Percentiles rank a stretch among this genome's conserved stretches.
phyloP scores from a whole-genome alignment of 2,113 vertebrate species.

The Dromas ardeola region DNA sequence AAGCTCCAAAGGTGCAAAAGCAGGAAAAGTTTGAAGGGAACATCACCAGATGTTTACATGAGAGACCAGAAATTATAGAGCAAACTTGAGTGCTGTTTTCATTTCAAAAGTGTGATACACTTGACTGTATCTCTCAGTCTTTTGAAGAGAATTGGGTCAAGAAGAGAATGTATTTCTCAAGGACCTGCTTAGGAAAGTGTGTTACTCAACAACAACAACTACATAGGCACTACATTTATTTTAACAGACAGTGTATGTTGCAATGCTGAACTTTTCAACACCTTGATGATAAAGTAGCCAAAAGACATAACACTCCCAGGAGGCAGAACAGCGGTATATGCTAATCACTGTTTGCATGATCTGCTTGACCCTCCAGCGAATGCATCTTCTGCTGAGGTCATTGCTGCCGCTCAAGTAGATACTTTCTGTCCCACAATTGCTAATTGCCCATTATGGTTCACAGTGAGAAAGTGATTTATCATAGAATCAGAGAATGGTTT shows the following conservation, averaged over 20 bases:
- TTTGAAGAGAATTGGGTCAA: slow-evolving; percentile 21
- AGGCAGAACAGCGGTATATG: background rate
- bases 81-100: background rate
- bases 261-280: background rate
- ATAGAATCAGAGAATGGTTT: background rate
- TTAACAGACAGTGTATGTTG: background rate
- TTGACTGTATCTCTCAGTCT: background rate
- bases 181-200: background rate
- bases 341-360: background rate
- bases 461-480: background rate
- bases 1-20: background rate
- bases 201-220: background rate
- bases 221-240: background rate
- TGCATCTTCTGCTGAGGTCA: background rate
- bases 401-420: background rate
- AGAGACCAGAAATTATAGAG: background rate
- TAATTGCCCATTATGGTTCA: background rate
- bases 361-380: background rate
- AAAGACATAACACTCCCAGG: background rate
- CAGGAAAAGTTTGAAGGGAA: background rate
- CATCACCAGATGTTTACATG: background rate
- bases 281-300: background rate
- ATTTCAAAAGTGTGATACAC: background rate
- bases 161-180: slow-evolving; percentile 23
- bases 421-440: background rate